Evolutionary conservation across 2,797 vertebrate genomes (phyloP).

Genomic region (Acanthornis magna): DNA sequence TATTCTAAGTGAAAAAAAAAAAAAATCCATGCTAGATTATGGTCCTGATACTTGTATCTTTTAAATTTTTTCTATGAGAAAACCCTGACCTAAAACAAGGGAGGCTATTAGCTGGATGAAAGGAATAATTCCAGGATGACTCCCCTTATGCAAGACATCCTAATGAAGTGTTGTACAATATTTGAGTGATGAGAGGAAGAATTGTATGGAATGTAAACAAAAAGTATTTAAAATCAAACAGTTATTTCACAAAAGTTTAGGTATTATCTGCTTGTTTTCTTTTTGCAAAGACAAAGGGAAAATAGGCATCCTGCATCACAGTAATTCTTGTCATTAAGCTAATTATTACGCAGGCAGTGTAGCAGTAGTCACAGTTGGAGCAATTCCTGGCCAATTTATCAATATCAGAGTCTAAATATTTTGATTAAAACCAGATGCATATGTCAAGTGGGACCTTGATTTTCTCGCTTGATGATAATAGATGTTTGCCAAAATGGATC

Average conservation of each 20-base stretch:
- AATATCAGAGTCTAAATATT: not conserved
- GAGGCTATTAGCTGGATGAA: not conserved
- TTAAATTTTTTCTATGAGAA: not conserved
- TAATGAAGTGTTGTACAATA: not conserved
- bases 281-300: not conserved
- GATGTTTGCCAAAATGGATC: not conserved
- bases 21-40: not conserved
- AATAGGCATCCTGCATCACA: not conserved
- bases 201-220: not conserved
- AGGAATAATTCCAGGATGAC: not conserved
- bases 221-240: not conserved
- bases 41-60: not conserved
- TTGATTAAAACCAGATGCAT: not conserved
- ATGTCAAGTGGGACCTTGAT: not conserved
- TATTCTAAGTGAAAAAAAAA: not conserved
- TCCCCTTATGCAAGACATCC: not conserved
- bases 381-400: not conserved
- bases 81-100: not conserved
- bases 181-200: not conserved
- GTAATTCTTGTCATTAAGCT: not conserved
- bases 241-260: not conserved
- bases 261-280: not conserved
- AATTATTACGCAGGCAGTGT: not conserved
- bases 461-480: not conserved
- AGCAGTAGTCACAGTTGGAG: not conserved